Base-by-base conservation (phyloP, 2,797 vertebrate genomes). In the Falco naumanni region DNA sequence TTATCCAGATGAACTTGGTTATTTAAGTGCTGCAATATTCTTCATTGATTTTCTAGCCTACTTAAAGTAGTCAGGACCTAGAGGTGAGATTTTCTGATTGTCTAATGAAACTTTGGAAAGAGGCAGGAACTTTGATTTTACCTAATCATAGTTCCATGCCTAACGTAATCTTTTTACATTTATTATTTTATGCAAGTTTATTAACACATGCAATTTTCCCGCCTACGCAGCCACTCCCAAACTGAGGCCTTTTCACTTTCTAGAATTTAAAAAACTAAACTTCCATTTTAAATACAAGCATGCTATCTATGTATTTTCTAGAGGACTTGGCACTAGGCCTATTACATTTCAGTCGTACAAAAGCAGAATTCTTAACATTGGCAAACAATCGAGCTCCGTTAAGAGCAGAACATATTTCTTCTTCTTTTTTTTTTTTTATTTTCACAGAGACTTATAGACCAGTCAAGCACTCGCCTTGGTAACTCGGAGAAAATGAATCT, bases 161-260 rank as follows among this genome's bases (percentile, higher is more conserved):
- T 47, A 20, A 19, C 0, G 0, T 2, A 0, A 5, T 37, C 34
- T 31, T 14, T 45, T 45, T 18, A 45, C 9, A 18, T 45, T 45
- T 45, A 45, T 45, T 45, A 45, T 45, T 45, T 45, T 45, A 45
- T 19, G 45, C 45, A 45, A 18, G 29, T 13, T 57, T 6, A 57
- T 37, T 11, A 34, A n/a, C 29, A 12, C 6, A 7, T 0, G 9
- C 2, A 1, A 9, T 22, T 60, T 43, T 16, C 8, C 13, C 25
- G 33, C 19, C 22, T 41, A 10, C 3, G 1, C 1, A 47, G 31
- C 43, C 59, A 2, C 16, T 20, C 47, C 22, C 17, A 41, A 81
- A 33, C 6, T 2, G 31, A 43, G 29, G n/a, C 11, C 14, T 70
- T 24, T 25, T 26, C 1, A 1, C 51, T 64, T 89, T 28, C 19